Conservation (phyloP, 2,113 vertebrate species). For the Platysteira castanea region DNA sequence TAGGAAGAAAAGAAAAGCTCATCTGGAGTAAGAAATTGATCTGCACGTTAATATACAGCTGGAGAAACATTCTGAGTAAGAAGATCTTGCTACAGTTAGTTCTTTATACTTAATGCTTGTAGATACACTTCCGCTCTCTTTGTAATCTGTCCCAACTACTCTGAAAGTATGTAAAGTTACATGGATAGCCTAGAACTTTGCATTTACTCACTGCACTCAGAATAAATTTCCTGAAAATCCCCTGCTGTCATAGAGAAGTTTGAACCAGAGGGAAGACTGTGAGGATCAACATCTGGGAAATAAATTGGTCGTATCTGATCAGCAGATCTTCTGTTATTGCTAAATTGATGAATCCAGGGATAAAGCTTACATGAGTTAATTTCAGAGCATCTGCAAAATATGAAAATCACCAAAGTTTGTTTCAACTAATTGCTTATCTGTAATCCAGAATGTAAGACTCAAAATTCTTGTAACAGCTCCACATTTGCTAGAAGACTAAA, state of each 20-base stretch:
- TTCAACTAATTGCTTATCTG: conserved; percentile 9
- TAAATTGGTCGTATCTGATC: conserved; percentile 91
- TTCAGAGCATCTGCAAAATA: conserved; percentile 90
- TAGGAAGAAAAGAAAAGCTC: background rate
- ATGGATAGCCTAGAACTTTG: background rate
- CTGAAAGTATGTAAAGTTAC: background rate
- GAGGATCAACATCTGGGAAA: conserved; percentile 95
- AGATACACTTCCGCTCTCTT: background rate
- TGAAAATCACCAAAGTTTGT: conserved; percentile 22
- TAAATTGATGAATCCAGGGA: conserved; percentile 99
- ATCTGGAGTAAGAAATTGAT: background rate
- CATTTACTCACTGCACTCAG: conserved; percentile 82
- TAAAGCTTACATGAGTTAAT: conserved; percentile 91
- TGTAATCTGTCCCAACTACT: background rate
- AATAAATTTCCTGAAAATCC: conserved; percentile 97
- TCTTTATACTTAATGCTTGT: background rate
- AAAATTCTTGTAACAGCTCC: background rate
- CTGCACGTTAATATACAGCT: background rate
- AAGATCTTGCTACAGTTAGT: background rate
- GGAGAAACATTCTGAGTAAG: background rate
- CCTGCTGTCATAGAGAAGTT: conserved; percentile 99
- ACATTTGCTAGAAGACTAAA: background rate
- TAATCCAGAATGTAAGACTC: background rate
- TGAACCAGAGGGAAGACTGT: conserved; percentile 85
- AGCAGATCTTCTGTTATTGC: conserved; percentile 92